Evolutionary conservation across 2,888 invertebrate species (phyloP), one percentile per base, ranked within the genome.

Genomic region (Dasypolia templi): DNA sequence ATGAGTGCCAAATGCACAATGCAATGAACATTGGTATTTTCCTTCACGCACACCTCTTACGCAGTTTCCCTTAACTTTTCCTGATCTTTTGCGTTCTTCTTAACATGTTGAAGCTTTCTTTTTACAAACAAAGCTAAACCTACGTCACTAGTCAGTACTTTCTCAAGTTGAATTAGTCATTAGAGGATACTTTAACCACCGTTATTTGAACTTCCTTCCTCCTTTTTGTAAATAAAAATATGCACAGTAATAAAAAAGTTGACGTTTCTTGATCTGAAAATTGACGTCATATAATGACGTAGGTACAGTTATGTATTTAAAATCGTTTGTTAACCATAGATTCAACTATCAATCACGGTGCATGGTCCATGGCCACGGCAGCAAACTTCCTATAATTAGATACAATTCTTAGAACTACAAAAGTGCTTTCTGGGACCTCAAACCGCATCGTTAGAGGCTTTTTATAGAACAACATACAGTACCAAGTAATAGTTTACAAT

Each of bases 171-270:
- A 2, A 46, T 74, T 49, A 51, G 22, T 75, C 56, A 42, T 11
- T 32, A 11, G 46, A 55, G 19, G 53, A 53, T 46, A 51, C 17
- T 29, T 22, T 32, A 32, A 26, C 9, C 46, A 56, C 77, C 56
- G 78, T 79, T 79, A 79, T 65, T 56, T 59, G 22, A 55, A 64
- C 67, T 83, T 82, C 83, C 83, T 82, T 79, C 79, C 79, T 82
- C 29, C 35, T 63, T 51, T 26, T 61, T 26, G 22, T 32, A 4
- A 39, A 17, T 32, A 56, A 63, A 61, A 76, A 80, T 76, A 68
- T 22, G 29, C 9, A 51, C 22, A 17, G 32, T 29, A 26, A 32
- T 5, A 65, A 80, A 68, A 77, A 65, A 70, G 12, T 12, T 42
- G 11, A 6, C n/a, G 53, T 65, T 42, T 59, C 29, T 55, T 42